Evolutionary conservation across 2,888 invertebrate species (phyloP), one percentile per base, ranked within the genome.

Genomic region (Dasysyrphus albostriatus): DNA sequence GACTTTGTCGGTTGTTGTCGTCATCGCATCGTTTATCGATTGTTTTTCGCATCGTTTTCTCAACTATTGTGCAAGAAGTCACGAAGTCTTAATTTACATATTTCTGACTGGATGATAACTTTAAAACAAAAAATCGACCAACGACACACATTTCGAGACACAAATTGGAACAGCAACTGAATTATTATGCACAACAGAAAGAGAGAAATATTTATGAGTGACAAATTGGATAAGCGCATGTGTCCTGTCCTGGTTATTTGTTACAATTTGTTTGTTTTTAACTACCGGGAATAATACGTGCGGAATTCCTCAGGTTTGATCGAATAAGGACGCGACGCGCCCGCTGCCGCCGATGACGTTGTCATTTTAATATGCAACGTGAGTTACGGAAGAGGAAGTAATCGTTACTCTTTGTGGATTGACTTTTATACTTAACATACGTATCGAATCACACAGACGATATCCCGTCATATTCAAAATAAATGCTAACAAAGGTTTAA

Each of bases 71-170:
- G 73, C 73, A 81, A 85, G 77, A 80, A 85, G 85, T 85, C 85
- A 85, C 85, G 85, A 85, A 77, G 77, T 77, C 81, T 74, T 81
- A 85, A 85, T 85, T 85, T 81, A 81, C 81, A 85, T 85, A 81
- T 85, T 70, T 67, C 77, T 44, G 39, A 37, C 65, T 61, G 74
- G 77, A 81, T 74, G 61, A 77, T 81, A 63, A 73, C 69, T 49
- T 67, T 49, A 8, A 42, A 29, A 29, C n/a, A 32, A 16, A 63
- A 58, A 16, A 69, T 54, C 42, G 63, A 58, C 34, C 29, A 51
- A 32, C 63, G 47, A 76, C 69, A 37, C 19, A 72, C 79, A 74
- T 69, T 24, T 69, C 24, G 19, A 74, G 19, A 74, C 47, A 42
- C 37, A 67, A 67, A 74, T 49, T 79, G 79, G 79, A 83, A 83